These are phyloP conservation scores for Hyperoplus immaculatus DNA, from an alignment of 2,797 vertebrate species.

Conservation along the genomic window DNA sequence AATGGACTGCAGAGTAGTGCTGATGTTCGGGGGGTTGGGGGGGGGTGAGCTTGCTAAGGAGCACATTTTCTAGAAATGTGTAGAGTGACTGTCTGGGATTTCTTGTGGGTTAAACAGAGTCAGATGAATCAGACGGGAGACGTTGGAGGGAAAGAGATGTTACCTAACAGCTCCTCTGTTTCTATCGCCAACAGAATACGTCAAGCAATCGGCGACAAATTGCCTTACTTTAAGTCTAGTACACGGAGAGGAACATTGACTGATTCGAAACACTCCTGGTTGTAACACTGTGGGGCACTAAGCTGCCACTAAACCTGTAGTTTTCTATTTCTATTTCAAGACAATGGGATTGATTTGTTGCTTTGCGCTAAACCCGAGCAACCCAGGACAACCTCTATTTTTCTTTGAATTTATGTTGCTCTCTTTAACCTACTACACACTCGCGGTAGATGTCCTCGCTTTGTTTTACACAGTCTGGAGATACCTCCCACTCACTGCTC, in stretches of 20 bases:
- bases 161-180: constrained; percentile 46
- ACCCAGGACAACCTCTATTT: background rate
- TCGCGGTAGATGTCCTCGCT: constrained; percentile 27
- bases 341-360: constrained; percentile 32
- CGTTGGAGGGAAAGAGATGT: no score
- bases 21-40: no score
- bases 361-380: constrained; percentile 18
- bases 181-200: constrained; percentile 60
- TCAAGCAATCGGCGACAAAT: constrained; percentile 64
- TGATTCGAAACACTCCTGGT: constrained; percentile 40
- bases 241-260: constrained; percentile 55
- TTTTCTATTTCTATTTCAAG: constrained; percentile 27
- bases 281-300: constrained; percentile 32
- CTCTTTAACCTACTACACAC: background rate
- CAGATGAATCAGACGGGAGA: no score
- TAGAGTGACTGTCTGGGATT: constrained; percentile 50
- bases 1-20: constrained; percentile 56
- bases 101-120: no score
- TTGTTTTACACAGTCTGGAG: constrained; percentile 20
- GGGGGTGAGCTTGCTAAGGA: constrained; percentile 49
- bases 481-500: constrained; percentile 10
- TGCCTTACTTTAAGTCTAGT: constrained; percentile 59
- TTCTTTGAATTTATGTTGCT: background rate
- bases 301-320: constrained; percentile 37
- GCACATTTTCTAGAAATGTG: constrained; percentile 53